A percentile compares a stretch with the other conserved stretches of the same genome.
Conservation (phyloP, 2,888 invertebrate species). For the Sphaeridia pumilis region DNA sequence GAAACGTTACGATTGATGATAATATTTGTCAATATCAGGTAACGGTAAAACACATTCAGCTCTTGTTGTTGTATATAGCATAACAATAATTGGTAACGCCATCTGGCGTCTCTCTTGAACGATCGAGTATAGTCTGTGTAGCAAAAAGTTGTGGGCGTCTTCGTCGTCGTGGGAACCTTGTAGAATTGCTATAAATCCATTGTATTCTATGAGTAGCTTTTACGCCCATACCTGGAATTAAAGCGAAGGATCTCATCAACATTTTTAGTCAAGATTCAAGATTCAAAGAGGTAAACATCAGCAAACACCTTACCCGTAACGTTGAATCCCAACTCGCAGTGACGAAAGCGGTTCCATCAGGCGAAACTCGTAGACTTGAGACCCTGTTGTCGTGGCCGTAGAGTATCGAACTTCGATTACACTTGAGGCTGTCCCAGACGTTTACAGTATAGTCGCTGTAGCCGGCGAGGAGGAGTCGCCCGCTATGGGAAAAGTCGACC, state of each 20-base stretch:
- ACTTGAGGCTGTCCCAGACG: constrained; percentile 96
- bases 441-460: constrained; percentile 98
- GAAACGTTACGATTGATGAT: too few species aligned
- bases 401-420: constrained; percentile 72
- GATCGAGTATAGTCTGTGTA: too few species aligned
- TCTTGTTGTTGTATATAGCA: too few species aligned
- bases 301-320: constrained; percentile 51
- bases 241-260: not conserved
- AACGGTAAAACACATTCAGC: too few species aligned
- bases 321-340: constrained; percentile 97
- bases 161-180: too few species aligned
- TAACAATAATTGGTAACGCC: too few species aligned
- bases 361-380: constrained; percentile 80
- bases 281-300: not conserved
- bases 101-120: too few species aligned
- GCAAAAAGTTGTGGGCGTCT: too few species aligned
- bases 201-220: not conserved
- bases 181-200: too few species aligned
- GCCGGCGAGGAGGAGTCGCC: constrained; percentile 90
- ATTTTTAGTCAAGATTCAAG: not conserved
- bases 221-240: constrained; percentile 22
- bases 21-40: too few species aligned
- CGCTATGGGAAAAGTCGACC: constrained; percentile 93
- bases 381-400: constrained; percentile 96
- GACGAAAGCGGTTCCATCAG: constrained; percentile 93